These are phyloP conservation scores for Xylocopa sonorina DNA, from an alignment of 1,140 invertebrate species.

Conservation along the genomic window DNA sequence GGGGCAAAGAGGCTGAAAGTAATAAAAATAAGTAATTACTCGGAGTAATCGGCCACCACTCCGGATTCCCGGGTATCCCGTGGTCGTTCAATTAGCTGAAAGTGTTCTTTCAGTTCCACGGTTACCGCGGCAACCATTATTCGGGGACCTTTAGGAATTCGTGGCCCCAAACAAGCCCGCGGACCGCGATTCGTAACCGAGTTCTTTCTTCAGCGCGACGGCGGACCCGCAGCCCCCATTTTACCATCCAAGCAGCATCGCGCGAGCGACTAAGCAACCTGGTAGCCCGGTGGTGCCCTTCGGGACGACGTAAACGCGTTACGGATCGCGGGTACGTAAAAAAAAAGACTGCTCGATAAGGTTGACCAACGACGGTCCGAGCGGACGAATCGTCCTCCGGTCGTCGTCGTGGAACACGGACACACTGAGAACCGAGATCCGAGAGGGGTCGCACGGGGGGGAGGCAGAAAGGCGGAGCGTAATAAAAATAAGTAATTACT, in stretches of 20 bases:
- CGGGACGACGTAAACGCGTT: neutral
- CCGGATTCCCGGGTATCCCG: constrained; percentile 33
- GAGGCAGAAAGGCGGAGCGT: constrained; percentile 73
- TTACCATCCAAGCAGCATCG: too few species aligned
- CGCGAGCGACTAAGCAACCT: too few species aligned
- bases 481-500: constrained; percentile 82
- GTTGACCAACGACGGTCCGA: constrained; percentile 7
- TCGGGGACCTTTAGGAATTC: constrained; percentile 25
- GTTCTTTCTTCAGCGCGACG: too few species aligned
- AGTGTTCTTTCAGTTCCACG: constrained; percentile 51
- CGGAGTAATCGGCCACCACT: constrained; percentile 46
- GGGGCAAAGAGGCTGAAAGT: constrained; percentile 53
- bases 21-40: constrained; percentile 63
- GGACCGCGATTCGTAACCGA: neutral
- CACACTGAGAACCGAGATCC: neutral
- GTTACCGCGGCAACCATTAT: constrained; percentile 46
- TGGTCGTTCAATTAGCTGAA: constrained; percentile 58
- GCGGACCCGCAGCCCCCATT: too few species aligned
- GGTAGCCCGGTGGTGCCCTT: too few species aligned
- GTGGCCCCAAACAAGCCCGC: neutral
- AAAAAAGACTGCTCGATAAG: constrained; percentile 21
- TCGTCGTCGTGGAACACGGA: constrained; percentile 53
- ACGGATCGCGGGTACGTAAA: neutral
- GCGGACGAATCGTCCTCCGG: neutral
- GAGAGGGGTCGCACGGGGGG: constrained; percentile 37